Percentiles rank a stretch among this genome's conserved stretches.
phyloP scores from a whole-genome alignment of 2,113 vertebrate genomes.

The Misgurnus mizolepis region DNA sequence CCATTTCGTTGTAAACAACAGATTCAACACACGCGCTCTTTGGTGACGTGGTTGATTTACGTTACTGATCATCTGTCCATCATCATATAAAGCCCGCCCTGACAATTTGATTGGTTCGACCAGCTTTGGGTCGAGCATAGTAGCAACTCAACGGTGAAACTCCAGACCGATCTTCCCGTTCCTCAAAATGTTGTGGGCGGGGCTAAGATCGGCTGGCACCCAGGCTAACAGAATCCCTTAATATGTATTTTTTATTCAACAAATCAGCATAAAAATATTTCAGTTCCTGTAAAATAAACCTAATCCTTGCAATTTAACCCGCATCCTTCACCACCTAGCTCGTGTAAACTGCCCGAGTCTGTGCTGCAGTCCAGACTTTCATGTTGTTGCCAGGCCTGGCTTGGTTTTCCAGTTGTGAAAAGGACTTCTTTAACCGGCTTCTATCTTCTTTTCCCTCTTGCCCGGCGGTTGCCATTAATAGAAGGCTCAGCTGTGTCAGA shows the following conservation, averaged over 20 bases:
- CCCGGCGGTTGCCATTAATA: slow-evolving; percentile 54
- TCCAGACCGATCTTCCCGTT: too few relatives aligned
- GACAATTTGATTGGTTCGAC: too few relatives aligned
- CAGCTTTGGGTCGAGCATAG: too few relatives aligned
- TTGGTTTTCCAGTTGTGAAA: slow-evolving; percentile 36
- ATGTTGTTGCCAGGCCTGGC: slow-evolving; percentile 30
- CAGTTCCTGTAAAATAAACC: not conserved
- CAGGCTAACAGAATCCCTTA: too few relatives aligned
- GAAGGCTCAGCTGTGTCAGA: slow-evolving; percentile 57
- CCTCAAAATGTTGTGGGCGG: too few relatives aligned
- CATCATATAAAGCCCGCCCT: too few relatives aligned
- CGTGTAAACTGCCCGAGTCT: slow-evolving; percentile 1
- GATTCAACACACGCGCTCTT: too few relatives aligned
- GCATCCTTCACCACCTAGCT: not conserved
- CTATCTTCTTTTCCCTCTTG: not conserved
- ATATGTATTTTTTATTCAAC: not conserved
- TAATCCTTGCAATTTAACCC: not conserved
- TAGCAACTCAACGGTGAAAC: too few relatives aligned
- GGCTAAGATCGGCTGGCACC: too few relatives aligned
- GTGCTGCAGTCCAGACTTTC: not conserved
- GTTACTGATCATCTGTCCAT: too few relatives aligned
- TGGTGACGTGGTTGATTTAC: too few relatives aligned
- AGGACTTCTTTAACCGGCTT: slow-evolving; percentile 43
- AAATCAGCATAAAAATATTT: not conserved
- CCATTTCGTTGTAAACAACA: too few relatives aligned